Percentiles rank a stretch among this genome's conserved stretches.
These are phyloP conservation scores for Drosophila lacicola DNA, from an alignment of 2,888 invertebrate species.

Conservation along the genomic window DNA sequence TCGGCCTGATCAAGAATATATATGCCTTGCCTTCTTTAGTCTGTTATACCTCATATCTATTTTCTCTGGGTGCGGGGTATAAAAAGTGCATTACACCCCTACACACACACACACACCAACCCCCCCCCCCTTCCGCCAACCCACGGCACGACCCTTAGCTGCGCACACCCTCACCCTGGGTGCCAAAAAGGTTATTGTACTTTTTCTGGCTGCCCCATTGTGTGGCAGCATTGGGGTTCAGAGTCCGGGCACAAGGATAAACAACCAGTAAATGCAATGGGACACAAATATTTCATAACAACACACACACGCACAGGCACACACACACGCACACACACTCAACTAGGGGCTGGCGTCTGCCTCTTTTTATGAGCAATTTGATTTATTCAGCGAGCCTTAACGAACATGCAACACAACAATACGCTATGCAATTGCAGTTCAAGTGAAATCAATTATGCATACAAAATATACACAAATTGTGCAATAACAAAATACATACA, in stretches of 20 bases:
- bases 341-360: slow-evolving; percentile 18
- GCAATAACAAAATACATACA: slow-evolving; percentile 13
- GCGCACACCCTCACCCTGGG: slow-evolving; percentile 2
- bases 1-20: too few species aligned
- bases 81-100: slow-evolving; percentile 5
- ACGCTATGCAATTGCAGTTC: slow-evolving; percentile 40
- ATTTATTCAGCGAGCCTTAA: slow-evolving; percentile 43
- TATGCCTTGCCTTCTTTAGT: too few species aligned
- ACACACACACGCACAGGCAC: slow-evolving; percentile 7
- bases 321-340: slow-evolving; percentile 4
- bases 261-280: slow-evolving; percentile 31
- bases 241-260: slow-evolving; percentile 50
- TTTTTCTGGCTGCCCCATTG: slow-evolving; percentile 37
- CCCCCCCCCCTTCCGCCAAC: background rate
- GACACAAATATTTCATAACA: slow-evolving; percentile 46
- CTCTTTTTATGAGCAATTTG: slow-evolving; percentile 53
- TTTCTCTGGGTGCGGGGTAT: background rate
- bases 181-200: slow-evolving; percentile 56
- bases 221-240: slow-evolving; percentile 26
- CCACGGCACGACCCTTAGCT: background rate
- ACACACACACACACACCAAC: too few species aligned
- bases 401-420: slow-evolving; percentile 34
- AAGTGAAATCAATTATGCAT: slow-evolving; percentile 52
- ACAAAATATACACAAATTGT: slow-evolving; percentile 19
- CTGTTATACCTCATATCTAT: background rate